phyloP scores from a whole-genome alignment of 2,113 vertebrate genomes.

The Ovis aries region DNA sequence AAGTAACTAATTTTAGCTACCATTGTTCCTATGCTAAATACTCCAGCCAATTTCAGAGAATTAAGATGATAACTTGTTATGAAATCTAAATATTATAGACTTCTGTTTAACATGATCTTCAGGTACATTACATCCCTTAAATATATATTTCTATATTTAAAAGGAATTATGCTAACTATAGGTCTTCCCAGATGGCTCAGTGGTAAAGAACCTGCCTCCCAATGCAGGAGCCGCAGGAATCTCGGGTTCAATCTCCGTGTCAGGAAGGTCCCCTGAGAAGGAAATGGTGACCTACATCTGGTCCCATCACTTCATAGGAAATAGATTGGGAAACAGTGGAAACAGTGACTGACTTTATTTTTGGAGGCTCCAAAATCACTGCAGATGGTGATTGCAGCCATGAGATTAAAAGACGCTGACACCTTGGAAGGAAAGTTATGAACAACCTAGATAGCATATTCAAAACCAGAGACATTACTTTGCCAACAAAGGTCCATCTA shows the following conservation, averaged over 20 bases:
- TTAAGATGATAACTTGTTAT: background rate
- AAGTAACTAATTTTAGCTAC: background rate
- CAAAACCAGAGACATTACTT: too few relatives aligned
- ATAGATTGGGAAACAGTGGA: too few relatives aligned
- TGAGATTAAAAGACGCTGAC: too few relatives aligned
- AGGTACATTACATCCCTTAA: background rate
- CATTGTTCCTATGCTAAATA: background rate
- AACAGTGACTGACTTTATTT: too few relatives aligned
- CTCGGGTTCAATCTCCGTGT: fast-evolving
- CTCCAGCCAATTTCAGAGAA: background rate
- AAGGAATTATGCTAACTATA: background rate
- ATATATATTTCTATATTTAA: background rate
- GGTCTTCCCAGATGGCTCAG: background rate
- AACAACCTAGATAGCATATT: too few relatives aligned
- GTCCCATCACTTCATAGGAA: too few relatives aligned
- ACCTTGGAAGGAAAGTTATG: too few relatives aligned
- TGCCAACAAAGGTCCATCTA: too few relatives aligned
- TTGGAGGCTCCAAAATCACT: too few relatives aligned
- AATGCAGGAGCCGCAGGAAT: fast-evolving
- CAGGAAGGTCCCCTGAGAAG: background rate
- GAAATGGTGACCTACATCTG: background rate
- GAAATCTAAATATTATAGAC: background rate
- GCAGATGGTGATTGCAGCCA: too few relatives aligned
- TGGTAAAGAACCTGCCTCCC: background rate
- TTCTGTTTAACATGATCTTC: background rate